Conservation (phyloP, 2,797 vertebrate genomes). For the Aldrovandia affinis region DNA sequence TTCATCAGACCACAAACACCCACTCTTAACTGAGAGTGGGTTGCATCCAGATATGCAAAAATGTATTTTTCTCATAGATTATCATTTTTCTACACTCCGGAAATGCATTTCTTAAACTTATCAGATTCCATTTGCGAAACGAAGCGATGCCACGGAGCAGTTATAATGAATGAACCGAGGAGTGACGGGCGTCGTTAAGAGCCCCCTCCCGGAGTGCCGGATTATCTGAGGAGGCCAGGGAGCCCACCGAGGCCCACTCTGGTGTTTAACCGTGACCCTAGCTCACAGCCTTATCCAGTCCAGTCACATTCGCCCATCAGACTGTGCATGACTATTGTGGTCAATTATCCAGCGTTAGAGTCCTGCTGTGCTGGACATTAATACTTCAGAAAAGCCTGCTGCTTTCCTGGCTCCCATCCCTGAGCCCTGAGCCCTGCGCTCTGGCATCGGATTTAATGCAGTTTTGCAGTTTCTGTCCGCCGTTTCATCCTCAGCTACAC, state of each 20-base stretch:
- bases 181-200: not conserved
- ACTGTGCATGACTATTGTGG: slow-evolving; percentile 30
- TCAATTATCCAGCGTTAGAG: slow-evolving; percentile 26
- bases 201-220: slow-evolving; percentile 52
- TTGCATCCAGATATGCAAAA: not conserved
- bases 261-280: not conserved
- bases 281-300: slow-evolving; percentile 36
- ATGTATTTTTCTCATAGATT: not conserved
- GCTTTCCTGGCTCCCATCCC: not conserved
- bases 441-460: not conserved
- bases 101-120: not conserved
- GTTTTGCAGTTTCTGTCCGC: not conserved
- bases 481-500: not conserved
- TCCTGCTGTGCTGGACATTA: slow-evolving; percentile 34
- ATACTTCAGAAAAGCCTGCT: slow-evolving; percentile 13
- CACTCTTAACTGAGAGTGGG: no score
- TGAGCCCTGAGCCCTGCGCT: not conserved
- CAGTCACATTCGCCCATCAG: slow-evolving; percentile 46
- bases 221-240: slow-evolving; percentile 63
- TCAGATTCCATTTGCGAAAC: not conserved
- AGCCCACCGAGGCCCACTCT: slow-evolving; percentile 49
- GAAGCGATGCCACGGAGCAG: not conserved
- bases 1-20: not conserved
- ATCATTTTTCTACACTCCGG: not conserved
- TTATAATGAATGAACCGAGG: not conserved